These are phyloP conservation scores for Chunga burmeisteri DNA, from an alignment of 2,113 vertebrate species.

Conservation along the genomic window DNA sequence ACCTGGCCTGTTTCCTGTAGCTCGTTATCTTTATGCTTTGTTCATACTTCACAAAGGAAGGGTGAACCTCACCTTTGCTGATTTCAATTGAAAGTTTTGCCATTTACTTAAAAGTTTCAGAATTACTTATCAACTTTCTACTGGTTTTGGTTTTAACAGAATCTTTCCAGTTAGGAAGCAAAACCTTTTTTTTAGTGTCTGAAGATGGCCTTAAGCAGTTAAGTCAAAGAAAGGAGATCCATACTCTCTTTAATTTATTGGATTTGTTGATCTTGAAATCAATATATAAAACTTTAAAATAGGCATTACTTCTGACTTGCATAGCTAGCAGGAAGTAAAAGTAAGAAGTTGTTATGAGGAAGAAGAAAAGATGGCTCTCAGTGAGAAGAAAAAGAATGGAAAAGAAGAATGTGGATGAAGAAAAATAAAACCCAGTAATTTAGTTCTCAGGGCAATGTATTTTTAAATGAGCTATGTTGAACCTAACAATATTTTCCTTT, in stretches of 20 bases:
- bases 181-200: neutral
- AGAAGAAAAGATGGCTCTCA: neutral
- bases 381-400: neutral
- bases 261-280: neutral
- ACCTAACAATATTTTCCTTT: neutral
- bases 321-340: neutral
- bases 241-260: slow-evolving; percentile 30
- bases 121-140: neutral
- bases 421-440: neutral
- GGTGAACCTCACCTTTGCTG: neutral
- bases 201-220: neutral
- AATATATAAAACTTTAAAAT: slow-evolving; percentile 13
- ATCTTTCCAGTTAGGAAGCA: neutral
- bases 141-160: neutral
- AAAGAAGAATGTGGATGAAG: neutral
- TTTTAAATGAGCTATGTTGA: neutral
- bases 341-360: neutral
- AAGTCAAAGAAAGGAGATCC: neutral
- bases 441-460: neutral
- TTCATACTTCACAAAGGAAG: neutral
- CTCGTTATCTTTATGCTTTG: neutral
- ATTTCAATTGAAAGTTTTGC: neutral
- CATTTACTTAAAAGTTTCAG: neutral
- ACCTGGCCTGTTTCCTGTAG: neutral
- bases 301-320: neutral